Percentiles rank a stretch among this genome's conserved stretches.
phyloP scores from a whole-genome alignment of 2,113 vertebrate species.

The Hydrolagus affinis region DNA sequence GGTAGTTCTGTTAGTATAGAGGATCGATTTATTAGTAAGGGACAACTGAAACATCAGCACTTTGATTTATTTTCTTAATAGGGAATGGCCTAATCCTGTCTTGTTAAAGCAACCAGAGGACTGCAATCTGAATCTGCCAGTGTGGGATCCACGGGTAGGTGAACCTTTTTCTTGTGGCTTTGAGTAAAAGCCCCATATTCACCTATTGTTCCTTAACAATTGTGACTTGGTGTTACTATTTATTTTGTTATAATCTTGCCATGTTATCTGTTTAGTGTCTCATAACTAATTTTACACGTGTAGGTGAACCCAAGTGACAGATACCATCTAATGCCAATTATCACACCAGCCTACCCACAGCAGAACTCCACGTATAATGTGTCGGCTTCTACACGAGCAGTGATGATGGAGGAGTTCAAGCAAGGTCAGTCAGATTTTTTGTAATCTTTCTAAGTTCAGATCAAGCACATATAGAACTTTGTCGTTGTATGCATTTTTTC shows the following conservation, averaged over 20 bases:
- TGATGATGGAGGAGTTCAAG: slow-evolving; percentile 85
- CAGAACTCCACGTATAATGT: slow-evolving; percentile 91
- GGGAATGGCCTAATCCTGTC: slow-evolving; percentile 87
- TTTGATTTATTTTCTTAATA: slow-evolving; percentile 54
- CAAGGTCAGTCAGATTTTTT: slow-evolving; percentile 67
- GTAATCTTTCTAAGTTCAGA: slow-evolving; percentile 42
- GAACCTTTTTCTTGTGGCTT: slow-evolving; percentile 39
- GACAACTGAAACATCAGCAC: neutral
- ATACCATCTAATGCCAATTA: slow-evolving; percentile 90
- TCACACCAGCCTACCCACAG: slow-evolving; percentile 86
- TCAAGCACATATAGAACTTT: neutral
- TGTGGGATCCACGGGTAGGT: slow-evolving; percentile 83
- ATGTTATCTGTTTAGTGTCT: no score
- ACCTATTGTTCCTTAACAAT: neutral
- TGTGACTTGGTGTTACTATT: no score
- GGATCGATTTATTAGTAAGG: neutral
- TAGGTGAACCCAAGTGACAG: slow-evolving; percentile 82
- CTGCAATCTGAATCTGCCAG: slow-evolving; percentile 79
- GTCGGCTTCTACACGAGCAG: slow-evolving; percentile 74
- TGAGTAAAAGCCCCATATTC: slow-evolving; percentile 31
- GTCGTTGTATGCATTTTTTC: neutral
- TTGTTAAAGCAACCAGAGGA: slow-evolving; percentile 78
- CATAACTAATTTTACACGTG: slow-evolving; percentile 34
- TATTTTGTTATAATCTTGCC: no score
- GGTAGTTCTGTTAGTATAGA: no score